These are phyloP conservation scores for Cacatua alba DNA, from an alignment of 2,113 vertebrate genomes.

Conservation along the genomic window DNA sequence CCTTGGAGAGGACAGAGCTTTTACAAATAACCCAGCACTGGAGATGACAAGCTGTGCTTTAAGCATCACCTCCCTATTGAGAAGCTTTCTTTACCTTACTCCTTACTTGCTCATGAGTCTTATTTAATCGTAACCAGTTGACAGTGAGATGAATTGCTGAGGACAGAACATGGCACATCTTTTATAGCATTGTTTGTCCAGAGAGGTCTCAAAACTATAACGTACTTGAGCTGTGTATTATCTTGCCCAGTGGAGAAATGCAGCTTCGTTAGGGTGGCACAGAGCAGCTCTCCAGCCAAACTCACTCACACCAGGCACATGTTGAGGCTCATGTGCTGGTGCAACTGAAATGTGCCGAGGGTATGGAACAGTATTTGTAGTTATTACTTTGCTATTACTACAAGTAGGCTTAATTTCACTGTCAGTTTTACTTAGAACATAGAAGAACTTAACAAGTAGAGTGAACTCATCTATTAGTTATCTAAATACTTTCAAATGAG, in stretches of 20 bases:
- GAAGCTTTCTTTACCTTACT: background rate
- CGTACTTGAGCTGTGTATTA: background rate
- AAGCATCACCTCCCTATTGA: background rate
- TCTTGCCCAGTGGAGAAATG: background rate
- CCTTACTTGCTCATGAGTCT: background rate
- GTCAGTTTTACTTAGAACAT: background rate
- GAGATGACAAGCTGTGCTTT: background rate
- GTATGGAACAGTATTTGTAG: background rate
- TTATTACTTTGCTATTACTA: background rate
- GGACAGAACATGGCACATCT: background rate
- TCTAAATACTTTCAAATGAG: background rate
- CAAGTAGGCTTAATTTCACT: background rate
- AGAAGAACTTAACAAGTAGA: background rate
- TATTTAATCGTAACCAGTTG: background rate
- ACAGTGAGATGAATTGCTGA: background rate
- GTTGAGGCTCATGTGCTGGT: background rate
- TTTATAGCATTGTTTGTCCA: background rate
- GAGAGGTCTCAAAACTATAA: background rate
- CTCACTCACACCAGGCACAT: rapidly evolving
- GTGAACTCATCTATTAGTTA: background rate
- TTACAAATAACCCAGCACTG: background rate
- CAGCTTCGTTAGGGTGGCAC: background rate
- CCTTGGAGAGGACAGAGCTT: background rate
- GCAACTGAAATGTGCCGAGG: background rate
- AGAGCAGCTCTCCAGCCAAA: background rate